Base-by-base conservation (phyloP, 2,888 invertebrate species). In the Drosophila merina region DNA sequence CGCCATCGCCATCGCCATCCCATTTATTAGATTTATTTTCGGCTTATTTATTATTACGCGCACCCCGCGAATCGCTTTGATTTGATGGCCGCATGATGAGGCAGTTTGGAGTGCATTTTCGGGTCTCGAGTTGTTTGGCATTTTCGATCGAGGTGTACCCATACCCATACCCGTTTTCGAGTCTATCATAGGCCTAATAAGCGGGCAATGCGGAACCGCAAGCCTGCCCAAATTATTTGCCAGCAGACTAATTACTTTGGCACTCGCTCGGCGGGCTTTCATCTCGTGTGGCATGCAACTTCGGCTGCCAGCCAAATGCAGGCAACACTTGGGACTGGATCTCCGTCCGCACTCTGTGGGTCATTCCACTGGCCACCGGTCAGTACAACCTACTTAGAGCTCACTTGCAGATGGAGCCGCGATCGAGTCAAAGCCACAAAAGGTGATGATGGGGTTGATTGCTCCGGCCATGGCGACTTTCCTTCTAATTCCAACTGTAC, bases 381-480 rank as follows among this genome's bases (percentile, higher is more conserved):
- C 86, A 82, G 80, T 78, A 12, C 60, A 60, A 48, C 60, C 79
- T 85, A 87, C 79, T 82, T 82, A 45, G 10, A 49, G 49, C 12
- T 36, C 6, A 36, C 36, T 31, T n/a, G 20, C 70, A 78, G 77
- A 79, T 60, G n/a, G 36, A 82, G 80, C 73, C 81, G 82, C 74
- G 66, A 77, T 54, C 31, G 47, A 52, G 57, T 52, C 51, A 63
- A 59, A 58, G 72, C 87, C 82, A 60, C 82, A 83, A 83, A 83
- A 83, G 82, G 82, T 83, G 82, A 83, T 83, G 82, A 83, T 83
- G 87, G 85, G 88, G 82, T 83, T 83, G 82, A 83, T 83, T 87
- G 76, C 86, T 85, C 75, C 54, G 86, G 82, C 85, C 86, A 83
- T 83, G 86, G 82, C 85, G 88, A 83, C 88, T 87, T 83, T 83